Base-by-base conservation (phyloP, 2,113 vertebrate species). In the Cyprinodon tularosa region DNA sequence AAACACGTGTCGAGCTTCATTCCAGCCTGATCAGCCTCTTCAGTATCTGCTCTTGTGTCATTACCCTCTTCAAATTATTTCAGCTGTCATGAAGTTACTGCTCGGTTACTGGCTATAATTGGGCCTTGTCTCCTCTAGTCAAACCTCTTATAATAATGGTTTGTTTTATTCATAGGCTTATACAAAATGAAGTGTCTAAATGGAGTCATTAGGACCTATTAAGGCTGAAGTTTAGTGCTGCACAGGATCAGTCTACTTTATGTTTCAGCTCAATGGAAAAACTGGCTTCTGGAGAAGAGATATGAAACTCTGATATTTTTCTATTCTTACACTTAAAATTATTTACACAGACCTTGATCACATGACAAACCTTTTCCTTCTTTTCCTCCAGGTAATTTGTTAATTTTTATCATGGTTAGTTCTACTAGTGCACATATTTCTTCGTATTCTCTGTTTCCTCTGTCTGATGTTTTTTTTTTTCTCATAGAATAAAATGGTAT, bases 201-300 rank as follows among this genome's bases (percentile, higher is more conserved):
- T 89, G 75, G 83, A 84, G 78, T 86, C 82, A 82, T 90, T 89
- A 87, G 70, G 80, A 66, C 70, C 88, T 85, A 92, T 93, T 92
- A 91, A 79, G 79, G 82, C 62, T 86, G 72, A 84, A 90, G 86
- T 83, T 74, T 78, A 65, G 84, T 47, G 62, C 71, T 72, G 3
- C 60, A 66, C 66, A 82, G 87, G 80, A 80, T 78, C 61, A 65
- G 66, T 79, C 66, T 63, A 64, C 78, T 44, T 10, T 62, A 76
- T 62, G 37, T 76, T 62, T 38, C 38, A 36, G 68, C 29, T 81
- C 22, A 65, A 62, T 9, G 40, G 1, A 45, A 48, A 60, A 67
- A 57, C 40, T 71, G 61, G 72, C 76, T 42, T 76, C 47, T 22
- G 68, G 47, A 78, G 20, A 68, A 78, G 72, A 47, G 74, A 8